A percentile compares a stretch with the other conserved stretches of the same genome.
Evolutionary conservation across 2,888 invertebrate species (phyloP).

Genomic region (Sipha maydis): DNA sequence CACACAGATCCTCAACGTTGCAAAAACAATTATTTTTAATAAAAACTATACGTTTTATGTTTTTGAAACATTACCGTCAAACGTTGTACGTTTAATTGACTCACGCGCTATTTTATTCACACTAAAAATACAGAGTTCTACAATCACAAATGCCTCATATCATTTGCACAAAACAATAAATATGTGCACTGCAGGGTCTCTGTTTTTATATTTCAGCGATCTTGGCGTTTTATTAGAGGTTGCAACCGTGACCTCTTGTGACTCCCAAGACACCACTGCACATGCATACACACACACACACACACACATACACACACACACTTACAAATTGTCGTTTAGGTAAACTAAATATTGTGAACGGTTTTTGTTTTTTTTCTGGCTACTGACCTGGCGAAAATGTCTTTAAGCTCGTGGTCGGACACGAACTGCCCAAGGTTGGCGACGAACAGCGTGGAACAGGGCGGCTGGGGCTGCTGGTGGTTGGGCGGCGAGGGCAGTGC

Average conservation of each 20-base stretch:
- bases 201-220: too few relatives aligned
- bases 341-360: neutral
- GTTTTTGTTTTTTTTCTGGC: slow-evolving; percentile 48
- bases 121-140: too few relatives aligned
- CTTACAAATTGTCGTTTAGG: neutral
- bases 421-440: slow-evolving; percentile 98
- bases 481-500: slow-evolving; percentile 81
- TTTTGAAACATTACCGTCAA: too few relatives aligned
- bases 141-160: too few relatives aligned
- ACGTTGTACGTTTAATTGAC: too few relatives aligned
- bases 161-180: too few relatives aligned
- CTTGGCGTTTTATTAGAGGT: too few relatives aligned
- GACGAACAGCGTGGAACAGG: slow-evolving; percentile 97
- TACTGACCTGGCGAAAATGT: slow-evolving; percentile 94
- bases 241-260: neutral
- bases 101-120: too few relatives aligned
- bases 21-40: too few relatives aligned
- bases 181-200: too few relatives aligned
- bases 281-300: neutral
- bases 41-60: too few relatives aligned
- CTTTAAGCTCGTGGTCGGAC: slow-evolving; percentile 97
- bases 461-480: slow-evolving; percentile 73
- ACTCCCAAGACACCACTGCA: neutral
- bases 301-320: neutral
- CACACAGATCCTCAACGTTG: too few relatives aligned